Evolutionary conservation across 1,140 invertebrate genomes (phyloP).

Genomic region (Orchesella cincta): DNA sequence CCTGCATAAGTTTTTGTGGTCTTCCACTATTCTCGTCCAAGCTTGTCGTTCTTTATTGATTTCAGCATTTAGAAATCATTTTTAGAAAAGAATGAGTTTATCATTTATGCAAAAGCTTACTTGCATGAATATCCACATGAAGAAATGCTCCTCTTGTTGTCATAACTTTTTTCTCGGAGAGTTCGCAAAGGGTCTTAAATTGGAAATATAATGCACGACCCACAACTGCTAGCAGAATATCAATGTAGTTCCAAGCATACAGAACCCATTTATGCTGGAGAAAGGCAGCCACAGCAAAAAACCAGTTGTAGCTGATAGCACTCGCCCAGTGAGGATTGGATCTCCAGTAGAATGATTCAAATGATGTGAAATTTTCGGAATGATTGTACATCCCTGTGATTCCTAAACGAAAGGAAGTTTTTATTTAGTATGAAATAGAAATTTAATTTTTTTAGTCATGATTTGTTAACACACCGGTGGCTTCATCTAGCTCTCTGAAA

Average conservation of each 20-base stretch:
- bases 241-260: constrained; percentile 44
- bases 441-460: too few species aligned
- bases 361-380: not conserved
- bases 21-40: not conserved
- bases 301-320: constrained; percentile 23
- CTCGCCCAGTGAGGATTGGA: constrained; percentile 30
- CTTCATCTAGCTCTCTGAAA: not conserved
- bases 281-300: constrained; percentile 29
- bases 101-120: too few species aligned
- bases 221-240: constrained; percentile 33
- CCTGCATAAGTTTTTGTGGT: constrained; percentile 8
- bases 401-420: too few species aligned
- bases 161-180: not conserved
- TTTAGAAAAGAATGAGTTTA: too few species aligned
- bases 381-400: not conserved
- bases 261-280: constrained; percentile 36
- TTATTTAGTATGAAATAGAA: too few species aligned
- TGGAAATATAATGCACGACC: constrained; percentile 38
- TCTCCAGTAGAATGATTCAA: constrained; percentile 11
- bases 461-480: not conserved
- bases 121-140: too few species aligned
- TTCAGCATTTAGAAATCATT: too few species aligned
- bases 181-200: constrained; percentile 24
- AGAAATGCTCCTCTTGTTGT: too few species aligned
- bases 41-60: not conserved